Base-by-base conservation (phyloP, 2,888 invertebrate species). In the Charanyca ferruginea region DNA sequence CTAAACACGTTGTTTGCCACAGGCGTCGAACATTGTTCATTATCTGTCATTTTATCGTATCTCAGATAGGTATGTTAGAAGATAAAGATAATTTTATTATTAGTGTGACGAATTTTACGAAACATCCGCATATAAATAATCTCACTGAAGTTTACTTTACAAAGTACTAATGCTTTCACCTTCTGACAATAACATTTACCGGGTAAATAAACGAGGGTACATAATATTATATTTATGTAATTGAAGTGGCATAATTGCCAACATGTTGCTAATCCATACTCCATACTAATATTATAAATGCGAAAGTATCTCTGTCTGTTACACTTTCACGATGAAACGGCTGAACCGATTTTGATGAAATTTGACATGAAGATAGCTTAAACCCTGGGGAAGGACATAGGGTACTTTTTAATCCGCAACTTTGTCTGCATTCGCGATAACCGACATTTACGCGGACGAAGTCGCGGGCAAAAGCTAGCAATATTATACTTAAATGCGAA, bases 11-110 rank as follows among this genome's bases (percentile, higher is more conserved):
- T 76, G 48, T 66, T 65, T 66, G 53, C 55, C 25, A 61, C 49
- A 75, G 44, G 44, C 76, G 16, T 44, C 8, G 41, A 25, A 52
- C 60, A 64, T 35, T 49, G 47, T 73, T 22, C 42, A 41, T 54
- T 77, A 73, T 76, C 68, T 48, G 11, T 53, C 11, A 47, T 61
- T 62, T 77, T 73, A 73, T 73, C 63, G 49, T 64, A 71, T 58
- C 69, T 65, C 49, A 54, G 49, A 66, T 61, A 58, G 35, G 13
- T 54, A 47, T 48, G 59, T 49, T 70, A 11, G n/a, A 22, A 62
- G 71, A 76, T 76, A 76, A 66, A 57, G 51, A 61, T 60, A 66
- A 52, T 42, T 55, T 45, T 57, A 44, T 67, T 68, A 66, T 42
- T 68, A 49, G 44, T 44, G 48, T 71, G 72, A 76, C 77, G 32